Base-by-base conservation (phyloP, 2,888 invertebrate species). In the Ophioninae sp. region DNA sequence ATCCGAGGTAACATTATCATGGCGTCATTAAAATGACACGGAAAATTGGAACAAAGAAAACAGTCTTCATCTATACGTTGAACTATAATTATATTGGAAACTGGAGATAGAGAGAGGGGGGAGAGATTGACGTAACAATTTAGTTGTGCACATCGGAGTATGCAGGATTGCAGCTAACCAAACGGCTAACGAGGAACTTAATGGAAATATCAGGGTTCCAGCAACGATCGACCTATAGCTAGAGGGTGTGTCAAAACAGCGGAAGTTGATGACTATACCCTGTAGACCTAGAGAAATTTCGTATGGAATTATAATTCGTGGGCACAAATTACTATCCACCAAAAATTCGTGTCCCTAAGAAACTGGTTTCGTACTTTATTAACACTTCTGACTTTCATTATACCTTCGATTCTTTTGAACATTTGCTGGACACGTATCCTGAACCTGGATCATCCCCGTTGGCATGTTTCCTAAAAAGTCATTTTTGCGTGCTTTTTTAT, bases 191-290 rank as follows among this genome's bases (percentile, higher is more conserved):
- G 41, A 74, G 37, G 22, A 22, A 56, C 30, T n/a, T 75, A 71
- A 82, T 75, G 65, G 61, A 80, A 74, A 74, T 59, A 74, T 80
- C 68, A 61, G 79, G 30, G 10, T 58, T 59, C 51, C 73, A 65
- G 67, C n/a, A 65, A 61, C 64, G 30, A 41, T 79, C 72, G 58
- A 56, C 58, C 30, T 22, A 75, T 20, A 71, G 73, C 63, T 20
- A 20, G 73, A 74, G 63, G 73, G 17, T 64, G 17, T 64, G 41
- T 39, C 0, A 20, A 23, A 61, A 41, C 17, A 56, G 23, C 13
- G 73, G 23, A 39, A 74, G 58, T 63, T 63, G 8, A 69, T 59
- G 41, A 39, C 68, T 56, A 20, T 37, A 37, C n/a, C 63, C 30
- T 68, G 23, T 68, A 23, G 72, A 44, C 72, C 22, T 41, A 13